Evolutionary conservation across 2,797 vertebrate species (phyloP).

Genomic region (Malacoctenus gilli): DNA sequence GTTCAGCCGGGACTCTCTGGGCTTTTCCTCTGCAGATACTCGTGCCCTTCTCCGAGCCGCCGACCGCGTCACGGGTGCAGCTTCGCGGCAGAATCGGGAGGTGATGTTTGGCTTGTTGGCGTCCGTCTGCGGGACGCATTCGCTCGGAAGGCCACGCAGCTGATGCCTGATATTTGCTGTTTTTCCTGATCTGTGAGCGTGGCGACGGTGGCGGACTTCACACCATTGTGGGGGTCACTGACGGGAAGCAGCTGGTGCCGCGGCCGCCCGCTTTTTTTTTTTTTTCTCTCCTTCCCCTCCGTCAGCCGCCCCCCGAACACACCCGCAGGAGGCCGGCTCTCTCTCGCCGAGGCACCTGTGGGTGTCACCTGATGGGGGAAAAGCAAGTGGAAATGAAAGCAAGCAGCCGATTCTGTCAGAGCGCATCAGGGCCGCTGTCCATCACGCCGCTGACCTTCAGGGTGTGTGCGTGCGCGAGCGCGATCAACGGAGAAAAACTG

Average conservation of each 20-base stretch:
- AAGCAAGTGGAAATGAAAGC: conserved; percentile 82
- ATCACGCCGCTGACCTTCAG: conserved; percentile 78
- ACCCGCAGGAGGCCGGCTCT: conserved; percentile 66
- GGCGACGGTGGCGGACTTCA: conserved; percentile 54
- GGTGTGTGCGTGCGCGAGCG: conserved; percentile 52
- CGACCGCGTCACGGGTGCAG: conserved; percentile 1
- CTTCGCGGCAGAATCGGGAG: conserved; percentile 14
- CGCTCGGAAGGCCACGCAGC: conserved; percentile 46
- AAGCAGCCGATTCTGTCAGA: conserved; percentile 83
- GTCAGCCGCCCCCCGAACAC: conserved; percentile 36
- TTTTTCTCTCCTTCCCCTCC: conserved; percentile 25
- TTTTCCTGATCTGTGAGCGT: conserved; percentile 26
- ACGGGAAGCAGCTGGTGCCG: conserved; percentile 76
- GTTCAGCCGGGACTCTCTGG: conserved; percentile 48
- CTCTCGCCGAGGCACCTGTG: conserved; percentile 78
- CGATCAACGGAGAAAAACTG: conserved; percentile 48
- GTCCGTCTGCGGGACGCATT: conserved; percentile 22
- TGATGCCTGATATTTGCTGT: conserved; percentile 38
- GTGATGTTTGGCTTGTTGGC: conserved; percentile 22
- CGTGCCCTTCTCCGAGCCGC: conserved; percentile 43
- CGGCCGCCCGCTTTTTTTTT: conserved; percentile 23
- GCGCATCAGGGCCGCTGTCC: conserved; percentile 78
- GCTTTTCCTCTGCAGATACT: conserved; percentile 64
- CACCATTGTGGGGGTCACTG: conserved; percentile 52
- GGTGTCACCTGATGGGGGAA: conserved; percentile 82